phyloP scores from a whole-genome alignment of 1,140 invertebrate species.

The Daktulosphaira vitifoliae region DNA sequence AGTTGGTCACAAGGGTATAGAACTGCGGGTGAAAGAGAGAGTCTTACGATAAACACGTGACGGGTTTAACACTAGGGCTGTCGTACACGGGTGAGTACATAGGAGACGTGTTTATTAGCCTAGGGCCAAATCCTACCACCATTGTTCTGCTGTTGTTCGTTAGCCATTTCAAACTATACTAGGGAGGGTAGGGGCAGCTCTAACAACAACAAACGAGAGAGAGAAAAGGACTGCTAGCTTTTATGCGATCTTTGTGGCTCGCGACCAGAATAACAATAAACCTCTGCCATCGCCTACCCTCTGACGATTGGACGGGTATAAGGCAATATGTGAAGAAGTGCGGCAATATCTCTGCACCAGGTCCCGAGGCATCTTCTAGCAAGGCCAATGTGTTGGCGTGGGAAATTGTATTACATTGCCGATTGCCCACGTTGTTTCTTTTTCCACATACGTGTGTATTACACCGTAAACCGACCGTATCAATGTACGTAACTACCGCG shows the following conservation, averaged over 20 bases:
- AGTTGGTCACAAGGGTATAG: too few species aligned
- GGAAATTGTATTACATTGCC: not conserved
- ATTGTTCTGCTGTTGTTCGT: not conserved
- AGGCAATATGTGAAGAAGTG: not conserved
- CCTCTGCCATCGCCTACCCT: not conserved
- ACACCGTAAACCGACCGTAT: too few species aligned
- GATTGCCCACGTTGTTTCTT: too few species aligned
- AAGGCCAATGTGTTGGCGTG: slow-evolving; percentile 5
- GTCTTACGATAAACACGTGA: slow-evolving; percentile 8
- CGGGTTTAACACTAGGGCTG: slow-evolving; percentile 13
- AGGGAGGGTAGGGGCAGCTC: not conserved
- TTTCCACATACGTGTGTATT: too few species aligned
- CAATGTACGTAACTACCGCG: too few species aligned
- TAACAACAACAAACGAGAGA: too few species aligned
- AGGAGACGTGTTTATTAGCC: slow-evolving; percentile 30
- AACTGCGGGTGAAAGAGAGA: not conserved
- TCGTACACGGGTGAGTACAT: not conserved
- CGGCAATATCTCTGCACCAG: not conserved
- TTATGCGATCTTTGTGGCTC: slow-evolving; percentile 20
- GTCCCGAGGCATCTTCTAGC: not conserved
- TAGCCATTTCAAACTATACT: not conserved
- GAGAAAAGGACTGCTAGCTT: not conserved
- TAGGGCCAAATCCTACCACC: slow-evolving; percentile 3
- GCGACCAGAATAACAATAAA: slow-evolving; percentile 32
- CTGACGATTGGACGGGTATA: too few species aligned